Evolutionary conservation across 2,888 invertebrate genomes (phyloP).

Genomic region (Drepana falcataria): DNA sequence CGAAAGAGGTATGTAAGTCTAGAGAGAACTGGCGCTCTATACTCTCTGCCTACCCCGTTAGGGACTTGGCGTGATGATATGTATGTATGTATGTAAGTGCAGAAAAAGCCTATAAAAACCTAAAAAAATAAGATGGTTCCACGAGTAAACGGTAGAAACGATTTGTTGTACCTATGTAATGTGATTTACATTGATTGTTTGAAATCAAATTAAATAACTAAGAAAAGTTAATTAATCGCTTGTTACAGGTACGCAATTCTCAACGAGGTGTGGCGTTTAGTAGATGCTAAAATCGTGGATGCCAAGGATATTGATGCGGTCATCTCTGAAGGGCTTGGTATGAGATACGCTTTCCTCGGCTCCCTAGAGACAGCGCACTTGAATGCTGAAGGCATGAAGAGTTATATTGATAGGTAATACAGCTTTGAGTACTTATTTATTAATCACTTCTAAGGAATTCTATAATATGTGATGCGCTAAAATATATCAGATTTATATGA

Average conservation of each 20-base stretch:
- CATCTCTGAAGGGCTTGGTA: conserved; percentile 95
- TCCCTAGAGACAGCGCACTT: conserved; percentile 95
- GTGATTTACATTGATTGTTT: background rate
- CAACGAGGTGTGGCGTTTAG: conserved; percentile 94
- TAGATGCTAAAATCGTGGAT: conserved; percentile 89
- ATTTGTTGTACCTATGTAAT: too few species aligned
- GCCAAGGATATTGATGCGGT: conserved; percentile 95
- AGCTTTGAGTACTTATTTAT: background rate
- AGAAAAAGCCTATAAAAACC: too few species aligned
- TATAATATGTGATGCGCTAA: too few species aligned
- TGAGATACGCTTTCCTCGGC: conserved; percentile 97
- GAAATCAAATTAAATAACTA: background rate
- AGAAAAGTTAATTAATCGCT: too few species aligned
- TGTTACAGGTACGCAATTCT: conserved; percentile 89
- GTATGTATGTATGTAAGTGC: too few species aligned
- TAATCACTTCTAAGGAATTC: background rate
- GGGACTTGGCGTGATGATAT: too few species aligned
- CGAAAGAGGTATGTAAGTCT: too few species aligned
- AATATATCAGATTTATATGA: too few species aligned
- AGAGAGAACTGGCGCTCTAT: too few species aligned
- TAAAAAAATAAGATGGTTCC: too few species aligned
- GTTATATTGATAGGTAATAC: conserved; percentile 76
- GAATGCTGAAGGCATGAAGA: conserved; percentile 91
- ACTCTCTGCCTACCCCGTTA: too few species aligned
- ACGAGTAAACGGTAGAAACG: too few species aligned